phyloP scores from a whole-genome alignment of 53 echinoderm and acorn worm genomes.

The Glandiceps talaboti region DNA sequence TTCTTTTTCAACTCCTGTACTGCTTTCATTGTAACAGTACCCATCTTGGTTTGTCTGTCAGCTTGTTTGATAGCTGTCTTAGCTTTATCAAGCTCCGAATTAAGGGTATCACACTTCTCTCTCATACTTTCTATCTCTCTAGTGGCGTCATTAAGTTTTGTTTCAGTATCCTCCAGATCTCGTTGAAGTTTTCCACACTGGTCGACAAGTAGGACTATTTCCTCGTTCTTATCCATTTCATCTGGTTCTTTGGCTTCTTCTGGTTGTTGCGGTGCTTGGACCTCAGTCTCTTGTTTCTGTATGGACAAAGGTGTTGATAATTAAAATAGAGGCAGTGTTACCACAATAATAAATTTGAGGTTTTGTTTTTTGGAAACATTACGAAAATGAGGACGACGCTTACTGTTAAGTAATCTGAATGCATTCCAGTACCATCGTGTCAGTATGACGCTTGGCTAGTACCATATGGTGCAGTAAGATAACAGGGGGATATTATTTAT shows the following conservation, averaged over 20 bases:
- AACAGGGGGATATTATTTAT: too few relatives aligned
- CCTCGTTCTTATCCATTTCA: background rate
- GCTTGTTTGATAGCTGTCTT: background rate
- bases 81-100: background rate
- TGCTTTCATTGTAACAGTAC: background rate
- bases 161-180: background rate
- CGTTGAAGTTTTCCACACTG: background rate
- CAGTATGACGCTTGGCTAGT: too few relatives aligned
- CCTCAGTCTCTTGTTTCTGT: background rate
- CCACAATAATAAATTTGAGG: too few relatives aligned
- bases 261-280: background rate
- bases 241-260: background rate
- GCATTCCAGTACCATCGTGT: too few relatives aligned
- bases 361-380: too few relatives aligned
- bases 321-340: too few relatives aligned
- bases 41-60: background rate
- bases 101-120: background rate
- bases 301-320: background rate
- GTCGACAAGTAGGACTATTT: background rate
- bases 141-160: background rate
- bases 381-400: too few relatives aligned
- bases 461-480: too few relatives aligned
- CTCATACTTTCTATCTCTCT: background rate
- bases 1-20: background rate
- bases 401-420: too few relatives aligned